These are phyloP conservation scores for Myoxocephalus aenaeus DNA, from an alignment of 2,797 vertebrate species.

Conservation along the genomic window DNA sequence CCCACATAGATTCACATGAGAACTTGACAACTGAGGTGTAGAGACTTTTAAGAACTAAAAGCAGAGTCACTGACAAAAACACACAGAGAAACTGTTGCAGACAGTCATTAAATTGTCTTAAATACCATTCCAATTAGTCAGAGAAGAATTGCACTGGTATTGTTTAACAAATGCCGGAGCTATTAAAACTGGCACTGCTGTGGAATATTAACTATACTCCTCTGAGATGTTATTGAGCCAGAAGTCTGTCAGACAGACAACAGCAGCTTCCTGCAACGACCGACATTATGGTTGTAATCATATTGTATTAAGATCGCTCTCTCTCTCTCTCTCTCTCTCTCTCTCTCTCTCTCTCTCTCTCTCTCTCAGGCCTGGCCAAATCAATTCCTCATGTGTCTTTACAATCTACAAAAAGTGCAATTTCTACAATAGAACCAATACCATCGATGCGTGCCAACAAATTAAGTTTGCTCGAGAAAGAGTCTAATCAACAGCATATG, in stretches of 20 bases:
- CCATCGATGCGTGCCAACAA: constrained; percentile 11
- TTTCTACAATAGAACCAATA: constrained; percentile 28
- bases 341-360: no score
- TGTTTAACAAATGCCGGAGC: constrained; percentile 56
- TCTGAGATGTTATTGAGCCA: constrained; percentile 59
- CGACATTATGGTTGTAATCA: constrained; percentile 49
- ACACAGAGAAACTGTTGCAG: constrained; percentile 16
- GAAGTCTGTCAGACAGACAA: constrained; percentile 49
- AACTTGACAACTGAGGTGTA: constrained; percentile 7
- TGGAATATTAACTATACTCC: constrained; percentile 59
- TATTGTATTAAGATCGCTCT: constrained; percentile 16
- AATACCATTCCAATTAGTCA: constrained; percentile 42
- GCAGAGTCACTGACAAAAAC: constrained; percentile 11
- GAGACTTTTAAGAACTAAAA: constrained; percentile 9
- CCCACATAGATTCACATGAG: not conserved
- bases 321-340: not conserved
- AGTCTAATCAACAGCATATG: constrained; percentile 50
- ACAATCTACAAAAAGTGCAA: constrained; percentile 11
- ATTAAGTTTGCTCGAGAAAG: constrained; percentile 38
- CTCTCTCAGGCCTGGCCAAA: not conserved
- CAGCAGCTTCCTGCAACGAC: constrained; percentile 52
- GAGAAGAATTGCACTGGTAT: constrained; percentile 53
- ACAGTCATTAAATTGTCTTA: constrained; percentile 42
- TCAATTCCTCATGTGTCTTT: constrained; percentile 20
- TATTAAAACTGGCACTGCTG: constrained; percentile 57